Conservation (phyloP, 2,113 vertebrate genomes). For the Acanthochromis polyacanthus region DNA sequence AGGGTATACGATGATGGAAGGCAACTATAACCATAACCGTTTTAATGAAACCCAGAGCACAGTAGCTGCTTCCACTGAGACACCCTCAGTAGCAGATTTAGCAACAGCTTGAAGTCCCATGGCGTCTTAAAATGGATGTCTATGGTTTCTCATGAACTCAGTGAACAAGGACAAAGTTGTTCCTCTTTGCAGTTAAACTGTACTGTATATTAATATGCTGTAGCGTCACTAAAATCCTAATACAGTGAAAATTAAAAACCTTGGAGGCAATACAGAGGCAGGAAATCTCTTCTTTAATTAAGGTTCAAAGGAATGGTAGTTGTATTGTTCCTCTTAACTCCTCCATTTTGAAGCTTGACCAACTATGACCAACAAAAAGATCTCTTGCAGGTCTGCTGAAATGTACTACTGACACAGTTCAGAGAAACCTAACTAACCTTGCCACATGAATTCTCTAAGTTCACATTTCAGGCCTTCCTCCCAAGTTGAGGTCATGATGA, state of each 20-base stretch:
- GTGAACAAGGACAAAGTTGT: slow-evolving; percentile 22
- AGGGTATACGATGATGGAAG: slow-evolving; percentile 1
- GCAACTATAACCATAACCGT: not conserved
- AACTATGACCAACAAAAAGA: slow-evolving; percentile 4
- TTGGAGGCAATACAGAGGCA: not conserved
- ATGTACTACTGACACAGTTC: not conserved
- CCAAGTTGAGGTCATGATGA: not conserved
- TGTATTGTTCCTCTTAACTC: not conserved
- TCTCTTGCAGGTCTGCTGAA: not conserved
- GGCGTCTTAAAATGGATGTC: not conserved
- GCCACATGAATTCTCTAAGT: not conserved
- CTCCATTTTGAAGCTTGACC: slow-evolving; percentile 4
- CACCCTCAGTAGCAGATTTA: slow-evolving; percentile 8
- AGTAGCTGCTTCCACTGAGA: not conserved
- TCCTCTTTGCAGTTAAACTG: not conserved
- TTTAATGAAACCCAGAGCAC: slow-evolving; percentile 26
- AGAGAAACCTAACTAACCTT: not conserved
- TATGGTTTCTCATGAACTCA: not conserved
- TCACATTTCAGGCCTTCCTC: not conserved
- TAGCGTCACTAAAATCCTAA: not conserved
- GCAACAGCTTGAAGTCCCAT: not conserved
- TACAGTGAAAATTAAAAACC: not conserved
- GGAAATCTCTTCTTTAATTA: slow-evolving; percentile 6
- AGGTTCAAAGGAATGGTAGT: not conserved
- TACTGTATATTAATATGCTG: not conserved